Percentiles rank a stretch among this genome's conserved stretches.
phyloP scores from a whole-genome alignment of 2,113 vertebrate genomes.

The Pseudopipra pipra region DNA sequence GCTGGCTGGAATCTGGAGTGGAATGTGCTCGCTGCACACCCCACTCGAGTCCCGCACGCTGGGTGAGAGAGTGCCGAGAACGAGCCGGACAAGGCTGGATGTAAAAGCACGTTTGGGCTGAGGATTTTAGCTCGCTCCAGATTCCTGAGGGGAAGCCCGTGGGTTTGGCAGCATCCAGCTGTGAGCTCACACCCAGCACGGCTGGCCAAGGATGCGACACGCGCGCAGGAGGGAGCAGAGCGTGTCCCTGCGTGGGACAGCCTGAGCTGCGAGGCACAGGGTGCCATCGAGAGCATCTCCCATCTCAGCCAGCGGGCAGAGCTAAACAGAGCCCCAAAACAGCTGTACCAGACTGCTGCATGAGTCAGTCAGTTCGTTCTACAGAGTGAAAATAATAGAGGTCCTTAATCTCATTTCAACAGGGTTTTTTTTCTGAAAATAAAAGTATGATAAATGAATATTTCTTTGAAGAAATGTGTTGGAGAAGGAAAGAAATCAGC shows the following conservation, averaged over 20 bases:
- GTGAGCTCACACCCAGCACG: background rate
- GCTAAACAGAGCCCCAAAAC: background rate
- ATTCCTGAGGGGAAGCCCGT: background rate
- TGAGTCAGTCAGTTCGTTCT: background rate
- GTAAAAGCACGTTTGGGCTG: background rate
- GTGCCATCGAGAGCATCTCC: background rate
- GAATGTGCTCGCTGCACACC: constrained; percentile 12
- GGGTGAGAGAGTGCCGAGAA: background rate
- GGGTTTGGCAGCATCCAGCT: background rate
- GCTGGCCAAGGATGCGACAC: background rate
- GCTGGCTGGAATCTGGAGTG: constrained; percentile 20
- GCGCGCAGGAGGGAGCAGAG: background rate
- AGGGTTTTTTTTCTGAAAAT: rapidly evolving
- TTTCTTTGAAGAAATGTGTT: background rate
- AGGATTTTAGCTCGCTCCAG: background rate
- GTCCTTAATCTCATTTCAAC: rapidly evolving
- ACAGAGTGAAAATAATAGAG: background rate
- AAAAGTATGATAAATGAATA: background rate
- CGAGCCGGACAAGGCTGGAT: background rate
- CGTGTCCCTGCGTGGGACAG: background rate
- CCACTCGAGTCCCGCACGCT: background rate
- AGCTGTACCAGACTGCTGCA: background rate
- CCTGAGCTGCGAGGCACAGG: background rate
- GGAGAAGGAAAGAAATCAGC: background rate
- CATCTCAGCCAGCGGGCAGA: rapidly evolving